Evolutionary conservation across 2,888 invertebrate species (phyloP), one percentile per base, ranked within the genome.

Genomic region (Plagodis dolabraria): DNA sequence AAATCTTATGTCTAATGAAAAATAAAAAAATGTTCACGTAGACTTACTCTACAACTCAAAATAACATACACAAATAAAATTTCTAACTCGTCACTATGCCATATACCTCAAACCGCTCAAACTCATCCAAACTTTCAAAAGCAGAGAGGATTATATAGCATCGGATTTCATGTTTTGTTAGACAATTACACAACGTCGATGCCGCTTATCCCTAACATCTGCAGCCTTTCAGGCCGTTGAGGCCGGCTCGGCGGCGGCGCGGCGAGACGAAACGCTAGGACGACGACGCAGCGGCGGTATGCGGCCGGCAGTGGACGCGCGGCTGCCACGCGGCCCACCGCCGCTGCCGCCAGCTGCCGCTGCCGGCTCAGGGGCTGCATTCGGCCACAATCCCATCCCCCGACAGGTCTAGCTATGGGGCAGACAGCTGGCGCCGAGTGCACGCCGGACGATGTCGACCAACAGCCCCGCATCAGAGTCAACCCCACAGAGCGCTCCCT

Each of bases 351-450:
- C 38, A 87, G 81, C 68, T 69, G 22, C 22, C 22, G 22, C 22
- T 22, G 22, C 22, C 65, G 78, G 76, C 76, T 53, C 59, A 54
- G 53, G 67, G 72, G 70, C 75, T 76, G 67, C 65, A 66, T 69
- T 58, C 62, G 67, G 64, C 58, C 63, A 47, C 50, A n/a, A 49
- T 33, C 22, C 45, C 33, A 35, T 35, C 51, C 56, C 35, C 48
- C 47, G 52, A 42, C 12, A 53, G 44, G 46, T 40, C 78, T 77
- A 85, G 69, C 62, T 56, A 94, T 94, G 94, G 94, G 92, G 73
- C 92, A 92, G 76, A 85, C 86, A 52, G 75, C 94, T 77, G 93
- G 93, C 78, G 89, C 90, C 72, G 93, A 93, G 77, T 91, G 92
- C 76, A 88, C 92, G 64, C 93, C 91, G 0, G 93, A 92, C 64